phyloP scores from a whole-genome alignment of 2,888 invertebrate genomes.

The Entomobrya multifasciata region DNA sequence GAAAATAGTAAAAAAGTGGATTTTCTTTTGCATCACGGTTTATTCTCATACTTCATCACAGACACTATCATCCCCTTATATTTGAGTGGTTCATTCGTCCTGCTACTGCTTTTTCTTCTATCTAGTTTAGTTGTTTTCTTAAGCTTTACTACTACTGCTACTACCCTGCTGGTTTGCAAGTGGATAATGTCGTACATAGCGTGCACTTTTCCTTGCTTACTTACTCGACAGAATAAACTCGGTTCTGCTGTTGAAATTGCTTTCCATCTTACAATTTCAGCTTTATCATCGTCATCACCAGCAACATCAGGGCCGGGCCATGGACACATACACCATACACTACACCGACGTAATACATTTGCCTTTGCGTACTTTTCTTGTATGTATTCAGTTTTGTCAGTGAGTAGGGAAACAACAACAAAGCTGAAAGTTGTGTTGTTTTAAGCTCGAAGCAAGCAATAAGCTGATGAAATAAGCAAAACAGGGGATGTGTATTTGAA shows the following conservation, averaged over 20 bases:
- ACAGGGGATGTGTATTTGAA: background rate
- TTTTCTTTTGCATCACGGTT: constrained; percentile 37
- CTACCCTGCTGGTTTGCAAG: constrained; percentile 53
- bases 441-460: constrained; percentile 58
- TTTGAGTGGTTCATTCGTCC: constrained; percentile 56
- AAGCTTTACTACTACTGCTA: constrained; percentile 36
- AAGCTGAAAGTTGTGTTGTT: constrained; percentile 53
- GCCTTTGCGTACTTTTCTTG: background rate
- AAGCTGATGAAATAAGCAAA: constrained; percentile 65
- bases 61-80: constrained; percentile 49
- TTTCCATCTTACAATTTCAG: constrained; percentile 28
- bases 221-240: constrained; percentile 24
- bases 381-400: background rate
- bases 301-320: constrained; percentile 22
- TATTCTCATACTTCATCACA: constrained; percentile 44
- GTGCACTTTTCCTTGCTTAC: background rate
- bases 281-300: constrained; percentile 46
- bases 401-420: constrained; percentile 6
- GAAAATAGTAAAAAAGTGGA: constrained; percentile 26
- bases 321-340: constrained; percentile 24
- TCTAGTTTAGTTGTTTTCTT: constrained; percentile 54
- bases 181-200: constrained; percentile 34
- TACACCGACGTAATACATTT: background rate
- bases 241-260: constrained; percentile 37
- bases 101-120: background rate